phyloP scores from a whole-genome alignment of 2,888 invertebrate genomes.

The Dinocampus coccinellae region DNA sequence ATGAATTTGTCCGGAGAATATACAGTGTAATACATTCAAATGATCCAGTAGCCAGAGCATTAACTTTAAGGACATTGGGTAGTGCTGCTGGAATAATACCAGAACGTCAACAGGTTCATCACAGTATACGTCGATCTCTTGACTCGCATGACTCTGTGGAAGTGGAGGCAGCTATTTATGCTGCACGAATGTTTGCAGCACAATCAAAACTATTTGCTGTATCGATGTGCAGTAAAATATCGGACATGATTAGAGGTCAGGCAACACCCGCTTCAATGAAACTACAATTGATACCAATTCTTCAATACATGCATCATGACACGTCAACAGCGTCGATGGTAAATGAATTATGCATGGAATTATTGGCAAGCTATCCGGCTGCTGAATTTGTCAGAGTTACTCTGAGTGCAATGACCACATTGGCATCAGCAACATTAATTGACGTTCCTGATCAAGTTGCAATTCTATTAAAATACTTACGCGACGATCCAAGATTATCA shows the following conservation, averaged over 20 bases:
- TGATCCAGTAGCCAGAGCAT: slow-evolving; percentile 94
- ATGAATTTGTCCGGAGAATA: slow-evolving; percentile 91
- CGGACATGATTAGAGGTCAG: slow-evolving; percentile 94
- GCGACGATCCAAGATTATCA: slow-evolving; percentile 78
- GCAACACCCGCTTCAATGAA: slow-evolving; percentile 94
- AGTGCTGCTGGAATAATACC: slow-evolving; percentile 94
- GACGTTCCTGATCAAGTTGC: slow-evolving; percentile 90
- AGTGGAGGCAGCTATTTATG: slow-evolving; percentile 95
- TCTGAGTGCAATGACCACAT: slow-evolving; percentile 86
- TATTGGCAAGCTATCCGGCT: slow-evolving; percentile 83
- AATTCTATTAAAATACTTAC: slow-evolving; percentile 78
- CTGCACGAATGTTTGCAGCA: slow-evolving; percentile 93
- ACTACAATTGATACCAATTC: slow-evolving; percentile 88
- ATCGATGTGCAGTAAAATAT: slow-evolving; percentile 94
- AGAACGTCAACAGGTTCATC: slow-evolving; percentile 91
- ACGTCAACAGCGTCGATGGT: slow-evolving; percentile 81
- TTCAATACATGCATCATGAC: slow-evolving; percentile 94
- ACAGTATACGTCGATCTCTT: slow-evolving; percentile 89
- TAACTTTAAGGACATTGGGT: slow-evolving; percentile 90
- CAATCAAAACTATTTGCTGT: slow-evolving; percentile 96
- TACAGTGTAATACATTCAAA: slow-evolving; percentile 97
- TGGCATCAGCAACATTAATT: slow-evolving; percentile 89
- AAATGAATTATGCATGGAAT: slow-evolving; percentile 79
- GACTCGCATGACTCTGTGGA: slow-evolving; percentile 97
- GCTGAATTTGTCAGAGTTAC: slow-evolving; percentile 86